A percentile compares a stretch with the other conserved stretches of the same genome.
phyloP scores from a whole-genome alignment of 2,888 invertebrate species.

The Pseudococcus jackbeardsleyi region DNA sequence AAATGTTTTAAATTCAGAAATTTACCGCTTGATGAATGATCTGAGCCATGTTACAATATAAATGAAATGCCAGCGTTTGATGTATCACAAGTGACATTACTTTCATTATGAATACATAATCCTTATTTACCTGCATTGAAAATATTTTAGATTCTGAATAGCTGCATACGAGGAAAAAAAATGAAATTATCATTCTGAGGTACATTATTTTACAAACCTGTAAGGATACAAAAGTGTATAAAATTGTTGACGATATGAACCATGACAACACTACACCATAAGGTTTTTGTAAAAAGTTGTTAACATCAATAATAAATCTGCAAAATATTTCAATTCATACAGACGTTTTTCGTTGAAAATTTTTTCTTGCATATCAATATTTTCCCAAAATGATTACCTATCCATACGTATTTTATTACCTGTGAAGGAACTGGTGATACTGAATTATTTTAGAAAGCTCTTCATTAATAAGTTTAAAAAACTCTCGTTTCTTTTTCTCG shows the following conservation, averaged over 20 bases:
- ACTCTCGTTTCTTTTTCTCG: neutral
- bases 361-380: no score
- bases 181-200: no score
- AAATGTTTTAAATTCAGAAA: no score
- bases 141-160: no score
- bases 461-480: neutral
- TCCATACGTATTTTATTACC: no score
- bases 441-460: neutral
- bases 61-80: neutral
- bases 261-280: neutral
- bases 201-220: constrained; percentile 7
- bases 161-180: no score
- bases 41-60: neutral
- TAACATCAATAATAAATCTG: neutral
- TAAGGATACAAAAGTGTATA: neutral
- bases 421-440: constrained; percentile 20
- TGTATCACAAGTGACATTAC: neutral
- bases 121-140: neutral
- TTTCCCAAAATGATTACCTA: no score
- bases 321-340: no score
- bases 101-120: neutral
- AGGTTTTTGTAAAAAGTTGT: neutral
- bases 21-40: neutral
- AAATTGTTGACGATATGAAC: constrained; percentile 6
- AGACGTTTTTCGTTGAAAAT: no score